Conservation (phyloP, 2,888 invertebrate species). For the Drosophila melanosoma region DNA sequence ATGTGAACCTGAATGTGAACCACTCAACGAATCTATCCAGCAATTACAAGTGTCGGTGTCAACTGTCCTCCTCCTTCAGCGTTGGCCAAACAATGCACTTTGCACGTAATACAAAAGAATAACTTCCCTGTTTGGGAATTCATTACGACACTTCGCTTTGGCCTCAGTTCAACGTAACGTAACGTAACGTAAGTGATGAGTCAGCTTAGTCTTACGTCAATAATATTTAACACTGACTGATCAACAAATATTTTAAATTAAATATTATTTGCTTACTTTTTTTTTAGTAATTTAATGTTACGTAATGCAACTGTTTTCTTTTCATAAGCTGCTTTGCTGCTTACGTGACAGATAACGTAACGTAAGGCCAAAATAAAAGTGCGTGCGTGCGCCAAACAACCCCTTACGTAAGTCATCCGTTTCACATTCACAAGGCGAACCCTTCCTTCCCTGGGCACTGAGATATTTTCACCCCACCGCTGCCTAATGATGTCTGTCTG, state of each 20-base stretch:
- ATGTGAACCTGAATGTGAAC: constrained; percentile 7
- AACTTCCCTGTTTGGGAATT: background rate
- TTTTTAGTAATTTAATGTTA: background rate
- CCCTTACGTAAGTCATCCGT: constrained; percentile 13
- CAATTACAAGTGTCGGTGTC: constrained; percentile 29
- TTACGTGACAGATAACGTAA: background rate
- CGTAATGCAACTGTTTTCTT: background rate
- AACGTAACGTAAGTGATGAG: background rate
- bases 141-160: background rate
- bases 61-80: background rate
- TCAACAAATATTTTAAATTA: background rate
- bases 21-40: constrained; percentile 15
- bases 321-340: background rate
- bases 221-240: background rate
- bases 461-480: constrained; percentile 20
- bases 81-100: background rate
- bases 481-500: constrained; percentile 55
- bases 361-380: background rate
- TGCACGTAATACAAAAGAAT: background rate
- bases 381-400: background rate
- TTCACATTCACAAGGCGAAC: background rate
- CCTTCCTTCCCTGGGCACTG: background rate
- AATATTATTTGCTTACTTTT: background rate
- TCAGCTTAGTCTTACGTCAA: background rate
- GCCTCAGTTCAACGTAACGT: background rate